These are phyloP conservation scores for Drosophila saltans DNA, from an alignment of 1,140 invertebrate genomes.

Conservation along the genomic window DNA sequence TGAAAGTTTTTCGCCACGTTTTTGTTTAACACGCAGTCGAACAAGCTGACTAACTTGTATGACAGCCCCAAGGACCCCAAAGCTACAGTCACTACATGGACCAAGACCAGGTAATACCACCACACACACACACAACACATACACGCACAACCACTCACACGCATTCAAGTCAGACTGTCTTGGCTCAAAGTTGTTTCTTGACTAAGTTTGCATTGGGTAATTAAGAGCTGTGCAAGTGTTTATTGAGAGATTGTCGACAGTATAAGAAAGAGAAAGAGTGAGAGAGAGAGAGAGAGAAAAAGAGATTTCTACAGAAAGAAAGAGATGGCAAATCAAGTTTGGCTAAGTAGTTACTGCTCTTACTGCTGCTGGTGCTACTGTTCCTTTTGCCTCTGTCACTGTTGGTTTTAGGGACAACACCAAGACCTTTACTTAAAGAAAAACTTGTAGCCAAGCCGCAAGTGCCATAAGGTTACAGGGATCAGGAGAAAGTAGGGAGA, in stretches of 20 bases:
- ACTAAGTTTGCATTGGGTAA: slow-evolving; percentile 79
- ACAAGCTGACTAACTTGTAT: slow-evolving; percentile 77
- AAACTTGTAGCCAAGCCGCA: slow-evolving; percentile 39
- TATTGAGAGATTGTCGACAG: slow-evolving; percentile 65
- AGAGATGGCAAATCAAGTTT: slow-evolving; percentile 8
- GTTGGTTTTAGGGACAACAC: slow-evolving; percentile 4
- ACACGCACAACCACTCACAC: slow-evolving; percentile 16
- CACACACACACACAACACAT: slow-evolving; percentile 21
- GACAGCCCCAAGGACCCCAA: slow-evolving; percentile 54
- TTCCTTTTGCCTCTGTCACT: slow-evolving; percentile 1
- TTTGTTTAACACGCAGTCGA: slow-evolving; percentile 76
- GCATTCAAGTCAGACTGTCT: slow-evolving; percentile 20
- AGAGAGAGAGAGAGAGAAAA: neutral
- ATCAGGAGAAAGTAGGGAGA: neutral
- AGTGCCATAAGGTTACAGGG: slow-evolving; percentile 40
- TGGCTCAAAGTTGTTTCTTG: slow-evolving; percentile 56
- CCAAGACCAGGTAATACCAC: slow-evolving; percentile 20
- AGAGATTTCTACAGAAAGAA: neutral
- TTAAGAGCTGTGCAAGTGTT: slow-evolving; percentile 80
- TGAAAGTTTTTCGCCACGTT: slow-evolving; percentile 74
- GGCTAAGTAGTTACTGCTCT: slow-evolving; percentile 45
- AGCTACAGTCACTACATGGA: slow-evolving; percentile 37
- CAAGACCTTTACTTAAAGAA: slow-evolving; percentile 17
- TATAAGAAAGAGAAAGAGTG: slow-evolving; percentile 12
- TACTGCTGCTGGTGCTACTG: slow-evolving; percentile 33